phyloP scores from a whole-genome alignment of 2,113 vertebrate genomes.

The Pandion haliaetus region DNA sequence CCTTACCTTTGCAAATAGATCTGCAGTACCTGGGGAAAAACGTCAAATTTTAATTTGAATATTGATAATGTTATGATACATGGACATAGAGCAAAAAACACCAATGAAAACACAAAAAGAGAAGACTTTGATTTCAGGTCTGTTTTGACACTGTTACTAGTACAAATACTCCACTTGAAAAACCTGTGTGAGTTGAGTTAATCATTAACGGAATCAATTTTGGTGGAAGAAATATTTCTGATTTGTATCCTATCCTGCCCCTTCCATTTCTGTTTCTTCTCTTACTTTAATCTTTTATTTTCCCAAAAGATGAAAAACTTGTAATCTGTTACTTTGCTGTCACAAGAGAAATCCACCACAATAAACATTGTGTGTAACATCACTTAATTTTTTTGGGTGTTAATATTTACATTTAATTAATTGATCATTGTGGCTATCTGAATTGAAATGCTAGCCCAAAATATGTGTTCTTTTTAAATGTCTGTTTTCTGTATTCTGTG shows the following conservation, averaged over 20 bases:
- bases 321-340: neutral
- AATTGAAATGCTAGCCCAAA: neutral
- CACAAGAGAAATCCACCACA: neutral
- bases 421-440: neutral
- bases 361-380: neutral
- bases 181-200: neutral
- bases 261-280: neutral
- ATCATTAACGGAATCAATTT: neutral
- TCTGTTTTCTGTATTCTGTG: neutral
- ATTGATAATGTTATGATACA: neutral
- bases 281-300: neutral
- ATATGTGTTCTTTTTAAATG: neutral
- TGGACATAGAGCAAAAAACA: neutral
- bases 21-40: neutral
- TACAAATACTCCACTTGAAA: slow-evolving; percentile 13
- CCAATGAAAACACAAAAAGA: neutral
- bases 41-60: neutral
- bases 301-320: neutral
- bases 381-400: neutral
- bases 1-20: neutral
- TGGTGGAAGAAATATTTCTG: neutral
- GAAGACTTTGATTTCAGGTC: neutral
- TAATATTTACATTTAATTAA: neutral
- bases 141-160: slow-evolving; percentile 15
- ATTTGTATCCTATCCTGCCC: neutral